A percentile compares a stretch with the other conserved stretches of the same genome.
These are phyloP conservation scores for Bradypodion pumilum DNA, from an alignment of 2,797 vertebrate genomes.

Conservation along the genomic window DNA sequence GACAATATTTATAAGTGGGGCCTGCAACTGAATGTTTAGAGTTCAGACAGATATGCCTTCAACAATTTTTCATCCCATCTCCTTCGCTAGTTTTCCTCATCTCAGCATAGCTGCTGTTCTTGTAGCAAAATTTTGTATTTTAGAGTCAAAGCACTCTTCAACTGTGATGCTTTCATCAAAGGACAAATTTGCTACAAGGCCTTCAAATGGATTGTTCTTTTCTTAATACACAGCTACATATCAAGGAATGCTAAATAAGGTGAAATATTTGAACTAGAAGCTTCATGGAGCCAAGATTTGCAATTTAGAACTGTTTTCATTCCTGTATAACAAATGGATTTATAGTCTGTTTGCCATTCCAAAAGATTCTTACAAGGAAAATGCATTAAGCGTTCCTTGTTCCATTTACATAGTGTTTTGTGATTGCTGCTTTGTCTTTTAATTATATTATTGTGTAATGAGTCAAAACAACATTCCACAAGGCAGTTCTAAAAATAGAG, in stretches of 20 bases:
- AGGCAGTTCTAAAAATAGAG: too few relatives aligned
- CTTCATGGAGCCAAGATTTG: neutral
- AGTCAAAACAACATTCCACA: too few relatives aligned
- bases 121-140: too few relatives aligned
- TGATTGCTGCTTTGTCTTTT: neutral
- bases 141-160: neutral
- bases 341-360: neutral
- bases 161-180: conserved; percentile 20
- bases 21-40: too few relatives aligned
- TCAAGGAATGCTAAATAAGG: neutral
- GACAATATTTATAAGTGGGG: too few relatives aligned
- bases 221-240: conserved; percentile 3
- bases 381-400: too few relatives aligned
- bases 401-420: neutral
- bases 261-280: neutral
- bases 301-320: neutral
- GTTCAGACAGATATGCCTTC: too few relatives aligned
- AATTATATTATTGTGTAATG: too few relatives aligned
- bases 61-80: too few relatives aligned
- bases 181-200: neutral
- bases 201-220: neutral
- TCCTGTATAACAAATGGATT: neutral
- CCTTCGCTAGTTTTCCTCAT: too few relatives aligned
- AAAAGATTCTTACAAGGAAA: neutral
- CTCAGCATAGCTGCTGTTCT: too few relatives aligned